Conservation (phyloP, 2,888 invertebrate genomes). For the Oscheius myriophilus region DNA sequence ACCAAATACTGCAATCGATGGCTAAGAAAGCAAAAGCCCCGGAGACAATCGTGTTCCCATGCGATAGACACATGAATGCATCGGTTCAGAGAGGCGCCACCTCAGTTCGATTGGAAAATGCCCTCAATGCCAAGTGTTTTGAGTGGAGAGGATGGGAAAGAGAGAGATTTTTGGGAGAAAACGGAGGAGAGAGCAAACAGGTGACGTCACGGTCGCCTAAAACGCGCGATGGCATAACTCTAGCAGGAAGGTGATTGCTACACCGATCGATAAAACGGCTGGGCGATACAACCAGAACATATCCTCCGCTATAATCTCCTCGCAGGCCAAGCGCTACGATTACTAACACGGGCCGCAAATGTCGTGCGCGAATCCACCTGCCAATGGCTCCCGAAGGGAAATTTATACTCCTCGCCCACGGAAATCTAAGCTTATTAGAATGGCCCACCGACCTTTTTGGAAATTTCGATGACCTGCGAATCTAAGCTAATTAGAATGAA, state of each 20-base stretch:
- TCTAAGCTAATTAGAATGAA: no score
- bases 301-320: background rate
- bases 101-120: no score
- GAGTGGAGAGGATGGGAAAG: no score
- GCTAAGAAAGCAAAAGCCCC: constrained; percentile 26
- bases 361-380: no score
- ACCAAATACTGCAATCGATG: constrained; percentile 30
- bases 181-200: constrained; percentile 10
- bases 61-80: constrained; percentile 17
- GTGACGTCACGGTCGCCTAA: constrained; percentile 25
- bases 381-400: no score
- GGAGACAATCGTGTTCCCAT: constrained; percentile 25
- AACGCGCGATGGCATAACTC: constrained; percentile 20
- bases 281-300: background rate
- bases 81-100: background rate
- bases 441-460: no score
- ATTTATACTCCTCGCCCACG: no score
- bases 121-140: no score
- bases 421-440: no score
- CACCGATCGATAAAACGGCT: constrained; percentile 10
- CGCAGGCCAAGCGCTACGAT: background rate
- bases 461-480: no score
- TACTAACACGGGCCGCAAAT: no score
- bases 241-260: constrained; percentile 2
- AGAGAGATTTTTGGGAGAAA: no score